Base-by-base conservation (phyloP, 2,797 vertebrate genomes). In the Aratinga solstitialis region DNA sequence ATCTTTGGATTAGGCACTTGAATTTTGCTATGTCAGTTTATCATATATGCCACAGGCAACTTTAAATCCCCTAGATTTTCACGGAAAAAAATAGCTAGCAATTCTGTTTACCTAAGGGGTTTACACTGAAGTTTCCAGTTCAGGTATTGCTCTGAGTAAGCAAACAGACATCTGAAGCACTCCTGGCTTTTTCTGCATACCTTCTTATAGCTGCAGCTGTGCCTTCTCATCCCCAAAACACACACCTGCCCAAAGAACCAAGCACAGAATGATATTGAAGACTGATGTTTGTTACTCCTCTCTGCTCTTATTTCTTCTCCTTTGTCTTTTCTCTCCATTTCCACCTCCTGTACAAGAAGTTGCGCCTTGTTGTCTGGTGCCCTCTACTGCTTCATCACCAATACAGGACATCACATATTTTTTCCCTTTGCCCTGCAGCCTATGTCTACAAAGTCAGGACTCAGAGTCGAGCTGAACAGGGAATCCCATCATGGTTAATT, bases 311-410 rank as follows among this genome's bases (percentile, higher is more conserved):
- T 27, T 72, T 79, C 14, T 36, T 59, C 22, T 0, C 24, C 23
- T 58, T 3, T 19, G 21, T 22, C 43, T 38, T 26, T 27, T 48
- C 54, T 69, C 14, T 51, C 22, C 16, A 40, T 38, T 91, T 51
- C 59, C 26, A 86, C 32, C 9, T 50, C 38, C 40, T 6, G 26
- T 15, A 72, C 50, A 40, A 42, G 38, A 84, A 86, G 24, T 32
- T 92, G 75, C 84, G 95, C 71, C 40, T 65, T 89, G 78, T 27
- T 65, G 78, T 74, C 51, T 94, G 75, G 90, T 93, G 96, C 96
- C 96, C 94, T 93, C 96, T 96, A 27, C 92, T 94, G 96, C 81
- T 92, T 26, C 34, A 73, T 43, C 4, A 0, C 54, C 78, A 88
- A 38, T 23, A 96, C 23, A 75, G 20, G n/a, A 77, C 20, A 20